phyloP scores from a whole-genome alignment of 2,888 invertebrate species.

The Aphodius sticticus region DNA sequence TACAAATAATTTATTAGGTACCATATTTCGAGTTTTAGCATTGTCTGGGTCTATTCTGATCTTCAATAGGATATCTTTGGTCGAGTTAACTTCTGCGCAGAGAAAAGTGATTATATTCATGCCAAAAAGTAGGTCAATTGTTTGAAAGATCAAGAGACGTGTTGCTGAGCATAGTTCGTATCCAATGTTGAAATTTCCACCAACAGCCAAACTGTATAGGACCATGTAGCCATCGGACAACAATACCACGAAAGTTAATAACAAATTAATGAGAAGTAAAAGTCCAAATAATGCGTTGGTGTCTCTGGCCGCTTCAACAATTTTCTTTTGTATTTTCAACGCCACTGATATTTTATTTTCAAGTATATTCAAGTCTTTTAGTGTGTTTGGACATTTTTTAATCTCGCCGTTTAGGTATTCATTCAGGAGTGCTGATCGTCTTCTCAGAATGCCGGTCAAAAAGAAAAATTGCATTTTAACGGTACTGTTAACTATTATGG shows the following conservation, averaged over 20 bases:
- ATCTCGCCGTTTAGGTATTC: not conserved
- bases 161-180: constrained; percentile 4
- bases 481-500: not conserved
- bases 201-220: constrained; percentile 30
- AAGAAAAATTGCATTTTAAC: not conserved
- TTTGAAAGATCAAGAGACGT: constrained; percentile 13
- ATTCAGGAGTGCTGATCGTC: not conserved
- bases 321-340: constrained; percentile 35
- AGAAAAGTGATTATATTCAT: constrained; percentile 26
- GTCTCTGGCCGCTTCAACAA: constrained; percentile 27
- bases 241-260: constrained; percentile 27
- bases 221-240: constrained; percentile 36
- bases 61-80: constrained; percentile 41
- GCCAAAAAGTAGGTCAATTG: constrained; percentile 15
- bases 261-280: constrained; percentile 29
- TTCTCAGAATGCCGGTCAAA: not conserved
- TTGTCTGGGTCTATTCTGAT: constrained; percentile 43
- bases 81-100: constrained; percentile 38
- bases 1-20: constrained; percentile 32
- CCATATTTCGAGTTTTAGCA: constrained; percentile 43
- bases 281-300: constrained; percentile 30
- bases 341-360: constrained; percentile 5
- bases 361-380: not conserved
- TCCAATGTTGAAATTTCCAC: constrained; percentile 12
- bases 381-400: not conserved